These are phyloP conservation scores for Caenorhabditis sp. DNA, from an alignment of 2,888 invertebrate genomes.

Conservation along the genomic window DNA sequence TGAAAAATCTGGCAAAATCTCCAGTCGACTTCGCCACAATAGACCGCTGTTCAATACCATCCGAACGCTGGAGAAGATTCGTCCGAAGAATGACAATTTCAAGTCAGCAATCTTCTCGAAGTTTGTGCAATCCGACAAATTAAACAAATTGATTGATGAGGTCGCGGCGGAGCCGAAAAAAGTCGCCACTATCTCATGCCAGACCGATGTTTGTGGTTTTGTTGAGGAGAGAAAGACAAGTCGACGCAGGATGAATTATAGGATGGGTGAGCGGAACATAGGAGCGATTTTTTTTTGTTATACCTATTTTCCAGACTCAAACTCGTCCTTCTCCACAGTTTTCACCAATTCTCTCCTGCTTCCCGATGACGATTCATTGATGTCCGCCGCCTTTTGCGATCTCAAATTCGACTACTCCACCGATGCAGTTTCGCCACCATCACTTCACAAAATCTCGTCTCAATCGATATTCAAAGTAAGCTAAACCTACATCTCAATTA, in stretches of 20 bases:
- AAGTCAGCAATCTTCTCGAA: slow-evolving; percentile 56
- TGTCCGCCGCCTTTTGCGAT: slow-evolving; percentile 64
- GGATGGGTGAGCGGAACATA: slow-evolving; percentile 16
- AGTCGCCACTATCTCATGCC: slow-evolving; percentile 37
- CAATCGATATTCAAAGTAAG: slow-evolving; percentile 43
- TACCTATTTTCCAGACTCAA: slow-evolving; percentile 24
- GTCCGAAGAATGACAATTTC: slow-evolving; percentile 41
- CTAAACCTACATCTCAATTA: too few species aligned
- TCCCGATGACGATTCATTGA: slow-evolving; percentile 62
- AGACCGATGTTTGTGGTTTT: slow-evolving; percentile 32
- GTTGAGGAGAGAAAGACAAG: slow-evolving; percentile 32
- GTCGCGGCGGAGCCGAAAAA: slow-evolving; percentile 27
- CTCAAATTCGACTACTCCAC: slow-evolving; percentile 50
- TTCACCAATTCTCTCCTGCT: slow-evolving; percentile 37
- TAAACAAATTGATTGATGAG: slow-evolving; percentile 57
- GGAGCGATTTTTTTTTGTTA: too few species aligned
- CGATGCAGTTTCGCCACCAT: slow-evolving; percentile 26
- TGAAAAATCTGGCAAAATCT: slow-evolving; percentile 3
- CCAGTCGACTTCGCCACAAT: slow-evolving; percentile 13
- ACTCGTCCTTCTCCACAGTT: slow-evolving; percentile 42
- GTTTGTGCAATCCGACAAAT: slow-evolving; percentile 53
- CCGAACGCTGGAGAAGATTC: slow-evolving; percentile 47
- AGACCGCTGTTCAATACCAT: slow-evolving; percentile 50
- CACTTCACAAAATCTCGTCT: slow-evolving; percentile 32
- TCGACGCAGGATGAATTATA: slow-evolving; percentile 20